Evolutionary conservation across 2,113 vertebrate species (phyloP), one percentile per base, ranked within the genome.

Genomic region (Thryonomys swinderianus): DNA sequence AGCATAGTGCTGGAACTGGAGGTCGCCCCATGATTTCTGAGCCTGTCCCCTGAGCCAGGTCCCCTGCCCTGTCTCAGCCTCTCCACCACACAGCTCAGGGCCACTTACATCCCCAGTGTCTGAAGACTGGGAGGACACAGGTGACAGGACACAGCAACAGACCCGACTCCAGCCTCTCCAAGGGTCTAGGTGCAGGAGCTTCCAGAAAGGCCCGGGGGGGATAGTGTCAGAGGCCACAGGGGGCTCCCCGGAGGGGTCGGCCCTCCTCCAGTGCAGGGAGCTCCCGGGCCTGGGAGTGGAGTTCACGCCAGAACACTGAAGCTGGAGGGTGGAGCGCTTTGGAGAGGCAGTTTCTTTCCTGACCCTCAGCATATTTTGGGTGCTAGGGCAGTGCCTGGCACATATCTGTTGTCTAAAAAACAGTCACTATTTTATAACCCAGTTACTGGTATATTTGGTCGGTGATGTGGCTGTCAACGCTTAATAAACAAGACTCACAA

Each of bases 151-250:
- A 10, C 6, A 21, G 48, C 17, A 3, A 2, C 2, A 40, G 42
- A 14, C 53, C 48, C 45, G 21, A 7, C 23, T 2, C 4, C 0
- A 4, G 83, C 2, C 6, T 79, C 71, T 73, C 42, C 7, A 34
- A 4, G 18, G 37, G 20, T 7, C 21, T 2, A 14, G 13, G 55
- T 37, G 12, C 27, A 21, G 13, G 25, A 0, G 25, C 45, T 57
- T 64, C 20, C 0, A 10, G n/a, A 27, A 5, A 12, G 21, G 18
- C 9, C 8, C 40, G 2, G 1, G 0, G 2, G 12, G 6, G n/a
- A 21, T 0, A 27, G 3, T 2, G 16, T 23, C 17, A 4, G 69
- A 21, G 40, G 20, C 18, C 40, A 51, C 17, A 7, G 62, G 59
- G n/a, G 62, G 5, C 27, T 37, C 34, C 16, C 16, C 7, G 7